phyloP scores from a whole-genome alignment of 1,140 invertebrate species.

The Megalopta genalis region DNA sequence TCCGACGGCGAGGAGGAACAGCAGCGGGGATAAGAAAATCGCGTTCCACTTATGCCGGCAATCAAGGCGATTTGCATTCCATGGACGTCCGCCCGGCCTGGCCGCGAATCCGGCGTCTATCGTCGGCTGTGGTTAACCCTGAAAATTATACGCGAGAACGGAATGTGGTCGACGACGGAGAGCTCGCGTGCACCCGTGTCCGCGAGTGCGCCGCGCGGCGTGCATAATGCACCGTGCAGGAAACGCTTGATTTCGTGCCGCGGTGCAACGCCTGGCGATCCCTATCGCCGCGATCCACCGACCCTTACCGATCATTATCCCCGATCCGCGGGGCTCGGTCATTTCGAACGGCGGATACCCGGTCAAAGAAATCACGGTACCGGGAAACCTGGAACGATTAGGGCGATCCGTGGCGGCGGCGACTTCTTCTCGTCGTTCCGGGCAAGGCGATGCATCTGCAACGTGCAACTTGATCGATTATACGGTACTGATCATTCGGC shows the following conservation, averaged over 20 bases:
- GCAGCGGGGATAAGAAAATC: background rate
- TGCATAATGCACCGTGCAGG: constrained; percentile 28
- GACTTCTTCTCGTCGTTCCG: too few species aligned
- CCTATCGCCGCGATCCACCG: constrained; percentile 11
- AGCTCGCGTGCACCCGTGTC: constrained; percentile 29
- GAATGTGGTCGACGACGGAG: constrained; percentile 50
- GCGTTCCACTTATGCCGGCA: constrained; percentile 50
- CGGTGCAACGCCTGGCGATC: constrained; percentile 6
- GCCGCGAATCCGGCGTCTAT: constrained; percentile 49
- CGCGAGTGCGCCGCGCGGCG: background rate
- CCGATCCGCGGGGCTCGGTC: background rate
- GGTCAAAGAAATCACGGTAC: too few species aligned
- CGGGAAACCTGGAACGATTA: too few species aligned
- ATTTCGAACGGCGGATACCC: too few species aligned
- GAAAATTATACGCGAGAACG: constrained; percentile 60
- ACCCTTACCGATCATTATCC: constrained; percentile 15
- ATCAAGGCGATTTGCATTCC: constrained; percentile 62
- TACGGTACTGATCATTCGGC: too few species aligned
- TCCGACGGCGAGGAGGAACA: too few species aligned
- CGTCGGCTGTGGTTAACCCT: constrained; percentile 59
- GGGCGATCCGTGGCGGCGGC: too few species aligned
- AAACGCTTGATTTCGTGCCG: constrained; percentile 22
- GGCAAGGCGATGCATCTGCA: too few species aligned
- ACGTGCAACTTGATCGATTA: too few species aligned
- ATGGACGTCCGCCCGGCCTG: constrained; percentile 39